Conservation (phyloP, 2,888 invertebrate genomes). For the Steinernema scapterisci region DNA sequence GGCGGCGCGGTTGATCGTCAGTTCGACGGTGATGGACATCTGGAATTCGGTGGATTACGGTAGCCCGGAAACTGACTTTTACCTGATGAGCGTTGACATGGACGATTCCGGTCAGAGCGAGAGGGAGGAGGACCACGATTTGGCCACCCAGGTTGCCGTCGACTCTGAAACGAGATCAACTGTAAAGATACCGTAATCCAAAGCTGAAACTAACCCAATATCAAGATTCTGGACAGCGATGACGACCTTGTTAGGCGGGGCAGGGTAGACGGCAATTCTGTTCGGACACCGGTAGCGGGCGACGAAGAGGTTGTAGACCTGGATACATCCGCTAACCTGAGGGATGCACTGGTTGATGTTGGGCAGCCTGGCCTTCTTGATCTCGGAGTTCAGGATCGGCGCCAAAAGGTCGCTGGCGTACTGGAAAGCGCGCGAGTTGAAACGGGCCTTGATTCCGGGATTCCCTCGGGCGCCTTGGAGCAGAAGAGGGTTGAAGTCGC, state of each 20-base stretch:
- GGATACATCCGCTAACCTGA: conserved; percentile 60
- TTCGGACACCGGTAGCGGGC: conserved; percentile 60
- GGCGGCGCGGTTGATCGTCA: conserved; percentile 51
- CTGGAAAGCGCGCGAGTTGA: conserved; percentile 62
- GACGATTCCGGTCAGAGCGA: conserved; percentile 61
- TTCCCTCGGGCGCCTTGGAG: conserved; percentile 45
- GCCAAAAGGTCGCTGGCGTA: conserved; percentile 56
- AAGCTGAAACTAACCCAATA: conserved; percentile 50
- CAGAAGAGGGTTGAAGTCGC: conserved; percentile 42
- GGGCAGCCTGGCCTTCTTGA: conserved; percentile 59
- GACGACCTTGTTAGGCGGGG: conserved; percentile 60
- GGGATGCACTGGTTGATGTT: conserved; percentile 61
- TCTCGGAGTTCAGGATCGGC: conserved; percentile 55
- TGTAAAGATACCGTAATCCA: not conserved
- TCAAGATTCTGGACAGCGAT: conserved; percentile 63
- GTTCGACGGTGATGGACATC: conserved; percentile 47
- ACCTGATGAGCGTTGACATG: conserved; percentile 62
- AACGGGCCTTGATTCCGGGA: conserved; percentile 61
- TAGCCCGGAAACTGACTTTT: conserved; percentile 36
- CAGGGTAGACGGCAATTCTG: conserved; percentile 60
- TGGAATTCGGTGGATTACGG: conserved; percentile 29
- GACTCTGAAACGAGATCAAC: conserved; percentile 47
- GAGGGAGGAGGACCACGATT: conserved; percentile 60
- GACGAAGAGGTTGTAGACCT: conserved; percentile 64
- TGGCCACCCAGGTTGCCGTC: conserved; percentile 65